Evolutionary conservation across 2,888 invertebrate species (phyloP).

Genomic region (Dorcus parallelipipedus): DNA sequence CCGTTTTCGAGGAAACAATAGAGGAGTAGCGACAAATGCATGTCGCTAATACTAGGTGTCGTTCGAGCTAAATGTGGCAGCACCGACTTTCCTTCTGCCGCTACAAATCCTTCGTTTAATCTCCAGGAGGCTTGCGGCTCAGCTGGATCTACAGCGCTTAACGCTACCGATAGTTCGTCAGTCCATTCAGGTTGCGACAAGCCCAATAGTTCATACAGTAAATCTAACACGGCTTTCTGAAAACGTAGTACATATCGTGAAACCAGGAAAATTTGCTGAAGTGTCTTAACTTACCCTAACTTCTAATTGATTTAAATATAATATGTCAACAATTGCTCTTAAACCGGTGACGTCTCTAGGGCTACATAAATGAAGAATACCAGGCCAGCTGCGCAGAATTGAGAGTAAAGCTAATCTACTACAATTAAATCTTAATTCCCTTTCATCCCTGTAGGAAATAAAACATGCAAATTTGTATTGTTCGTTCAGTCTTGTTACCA

Average conservation of each 20-base stretch:
- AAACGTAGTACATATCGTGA: constrained; percentile 25
- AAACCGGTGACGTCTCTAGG: constrained; percentile 72
- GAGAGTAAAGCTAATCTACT: constrained; percentile 81
- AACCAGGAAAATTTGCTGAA: not conserved
- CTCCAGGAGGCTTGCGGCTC: constrained; percentile 84
- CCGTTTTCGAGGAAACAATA: constrained; percentile 86
- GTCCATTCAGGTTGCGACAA: constrained; percentile 90
- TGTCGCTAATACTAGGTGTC: constrained; percentile 87
- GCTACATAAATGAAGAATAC: constrained; percentile 82
- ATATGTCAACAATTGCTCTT: constrained; percentile 72
- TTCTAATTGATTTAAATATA: constrained; percentile 84
- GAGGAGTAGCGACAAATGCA: constrained; percentile 84
- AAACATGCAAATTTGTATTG: too few species aligned
- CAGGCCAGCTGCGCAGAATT: constrained; percentile 88
- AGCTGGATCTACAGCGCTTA: constrained; percentile 85
- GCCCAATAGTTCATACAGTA: constrained; percentile 86
- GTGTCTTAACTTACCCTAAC: constrained; percentile 70
- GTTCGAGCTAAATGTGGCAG: constrained; percentile 81
- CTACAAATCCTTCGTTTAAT: constrained; percentile 91
- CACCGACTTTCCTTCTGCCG: constrained; percentile 82
- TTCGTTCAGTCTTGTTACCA: too few species aligned
- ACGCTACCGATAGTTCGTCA: constrained; percentile 84
- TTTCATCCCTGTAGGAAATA: constrained; percentile 58
- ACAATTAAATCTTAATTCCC: constrained; percentile 80
- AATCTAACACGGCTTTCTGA: constrained; percentile 87